phyloP scores from a whole-genome alignment of 2,888 invertebrate genomes.

The Celastrina argiolus region DNA sequence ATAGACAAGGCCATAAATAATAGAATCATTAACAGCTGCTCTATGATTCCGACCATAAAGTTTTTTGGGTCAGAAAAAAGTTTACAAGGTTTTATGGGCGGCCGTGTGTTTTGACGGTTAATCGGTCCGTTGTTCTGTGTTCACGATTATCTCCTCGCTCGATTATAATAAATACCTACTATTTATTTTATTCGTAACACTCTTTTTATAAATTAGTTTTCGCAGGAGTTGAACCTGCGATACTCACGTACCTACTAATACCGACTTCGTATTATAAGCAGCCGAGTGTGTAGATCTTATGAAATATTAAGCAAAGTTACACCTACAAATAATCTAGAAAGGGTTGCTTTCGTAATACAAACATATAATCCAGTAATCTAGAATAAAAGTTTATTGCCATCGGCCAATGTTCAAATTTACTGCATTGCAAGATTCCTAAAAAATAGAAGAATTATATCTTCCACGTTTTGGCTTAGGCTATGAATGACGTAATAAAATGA shows the following conservation, averaged over 20 bases:
- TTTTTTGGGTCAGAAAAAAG: constrained; percentile 53
- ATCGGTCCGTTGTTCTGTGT: constrained; percentile 37
- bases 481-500: constrained; percentile 39
- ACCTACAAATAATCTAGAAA: too few relatives aligned
- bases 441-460: neutral
- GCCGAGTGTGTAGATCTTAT: too few relatives aligned
- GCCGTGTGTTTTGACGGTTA: constrained; percentile 66
- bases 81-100: constrained; percentile 48
- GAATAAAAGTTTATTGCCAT: too few relatives aligned
- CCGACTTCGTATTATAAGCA: too few relatives aligned
- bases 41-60: constrained; percentile 63
- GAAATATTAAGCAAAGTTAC: too few relatives aligned
- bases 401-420: neutral
- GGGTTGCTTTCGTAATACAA: too few relatives aligned
- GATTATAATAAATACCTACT: neutral
- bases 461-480: neutral
- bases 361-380: too few relatives aligned
- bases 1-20: constrained; percentile 67
- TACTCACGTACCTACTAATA: too few relatives aligned
- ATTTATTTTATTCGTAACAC: constrained; percentile 18
- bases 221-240: neutral
- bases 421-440: neutral
- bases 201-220: neutral
- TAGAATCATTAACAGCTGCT: constrained; percentile 77
- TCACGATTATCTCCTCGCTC: constrained; percentile 26